These are phyloP conservation scores for Calliphora vomitoria DNA, from an alignment of 2,888 invertebrate species.

Conservation along the genomic window DNA sequence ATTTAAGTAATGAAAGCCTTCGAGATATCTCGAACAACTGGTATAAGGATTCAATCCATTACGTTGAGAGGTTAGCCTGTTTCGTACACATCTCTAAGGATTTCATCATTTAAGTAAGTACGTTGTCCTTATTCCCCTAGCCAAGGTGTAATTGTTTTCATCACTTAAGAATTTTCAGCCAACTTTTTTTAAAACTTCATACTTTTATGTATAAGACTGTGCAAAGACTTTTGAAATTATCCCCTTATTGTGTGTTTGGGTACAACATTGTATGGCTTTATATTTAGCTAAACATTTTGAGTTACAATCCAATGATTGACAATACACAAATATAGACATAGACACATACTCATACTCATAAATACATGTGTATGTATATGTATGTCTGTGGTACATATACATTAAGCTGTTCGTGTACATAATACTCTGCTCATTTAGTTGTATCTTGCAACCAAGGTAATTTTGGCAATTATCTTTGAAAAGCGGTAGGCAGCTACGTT, in stretches of 20 bases:
- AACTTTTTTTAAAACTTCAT: too few relatives aligned
- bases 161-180: too few relatives aligned
- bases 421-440: conserved; percentile 27
- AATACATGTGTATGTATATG: background rate
- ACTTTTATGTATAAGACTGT: too few relatives aligned
- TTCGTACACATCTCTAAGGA: too few relatives aligned
- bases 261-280: background rate
- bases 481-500: background rate
- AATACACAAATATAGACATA: conserved; percentile 35
- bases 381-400: background rate
- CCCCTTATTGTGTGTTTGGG: background rate
- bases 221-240: background rate
- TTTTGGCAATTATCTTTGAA: conserved; percentile 55
- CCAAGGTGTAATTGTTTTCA: too few relatives aligned
- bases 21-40: too few relatives aligned
- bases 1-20: too few relatives aligned
- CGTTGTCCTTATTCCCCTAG: too few relatives aligned
- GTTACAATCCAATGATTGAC: conserved; percentile 51
- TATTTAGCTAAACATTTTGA: conserved; percentile 52
- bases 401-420: background rate
- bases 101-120: too few relatives aligned
- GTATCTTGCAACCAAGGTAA: conserved; percentile 11
- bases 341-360: background rate
- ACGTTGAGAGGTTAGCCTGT: too few relatives aligned
- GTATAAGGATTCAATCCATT: too few relatives aligned